These are phyloP conservation scores for Epinotia brunnichana DNA, from an alignment of 2,888 invertebrate species.

Conservation along the genomic window DNA sequence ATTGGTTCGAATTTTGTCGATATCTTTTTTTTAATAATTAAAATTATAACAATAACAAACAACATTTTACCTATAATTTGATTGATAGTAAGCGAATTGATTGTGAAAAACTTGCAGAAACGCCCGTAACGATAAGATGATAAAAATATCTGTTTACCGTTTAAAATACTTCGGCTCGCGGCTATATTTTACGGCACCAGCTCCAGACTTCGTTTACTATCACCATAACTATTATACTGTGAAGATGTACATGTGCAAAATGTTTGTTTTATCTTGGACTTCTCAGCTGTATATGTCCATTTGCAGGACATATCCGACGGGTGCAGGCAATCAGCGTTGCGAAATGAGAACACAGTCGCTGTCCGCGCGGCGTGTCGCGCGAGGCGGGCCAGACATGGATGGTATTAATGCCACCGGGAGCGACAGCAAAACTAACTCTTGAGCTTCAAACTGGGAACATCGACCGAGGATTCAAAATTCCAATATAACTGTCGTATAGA, in stretches of 20 bases:
- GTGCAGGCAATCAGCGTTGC: constrained; percentile 33
- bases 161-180: constrained; percentile 10
- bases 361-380: constrained; percentile 20
- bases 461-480: too few relatives aligned
- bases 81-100: neutral
- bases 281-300: constrained; percentile 21
- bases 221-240: neutral
- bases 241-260: neutral
- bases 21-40: too few relatives aligned
- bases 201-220: neutral
- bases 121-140: neutral
- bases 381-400: constrained; percentile 23
- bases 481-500: too few relatives aligned
- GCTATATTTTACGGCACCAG: constrained; percentile 4
- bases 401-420: constrained; percentile 30
- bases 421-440: constrained; percentile 1
- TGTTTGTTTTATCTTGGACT: neutral
- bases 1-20: too few relatives aligned
- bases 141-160: constrained; percentile 11
- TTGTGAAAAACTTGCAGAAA: neutral
- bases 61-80: too few relatives aligned
- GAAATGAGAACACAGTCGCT: constrained; percentile 37
- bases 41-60: too few relatives aligned
- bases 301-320: constrained; percentile 15
- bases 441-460: too few relatives aligned